These are phyloP conservation scores for Anhinga anhinga DNA, from an alignment of 2,113 vertebrate species.

Conservation along the genomic window DNA sequence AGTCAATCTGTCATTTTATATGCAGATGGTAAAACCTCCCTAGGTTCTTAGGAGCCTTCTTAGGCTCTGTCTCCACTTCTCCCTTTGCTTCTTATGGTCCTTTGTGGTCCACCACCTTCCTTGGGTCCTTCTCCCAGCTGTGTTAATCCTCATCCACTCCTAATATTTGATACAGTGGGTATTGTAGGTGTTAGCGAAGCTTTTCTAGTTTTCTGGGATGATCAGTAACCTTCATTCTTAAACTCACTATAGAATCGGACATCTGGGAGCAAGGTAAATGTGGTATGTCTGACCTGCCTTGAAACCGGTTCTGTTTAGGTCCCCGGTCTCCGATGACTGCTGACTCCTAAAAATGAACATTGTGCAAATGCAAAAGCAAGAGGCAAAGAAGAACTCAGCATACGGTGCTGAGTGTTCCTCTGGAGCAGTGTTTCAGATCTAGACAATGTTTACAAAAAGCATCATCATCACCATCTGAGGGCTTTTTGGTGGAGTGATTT, in stretches of 20 bases:
- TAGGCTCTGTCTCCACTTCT: neutral
- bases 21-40: neutral
- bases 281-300: neutral
- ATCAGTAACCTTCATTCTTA: neutral
- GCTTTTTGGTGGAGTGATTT: neutral
- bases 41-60: neutral
- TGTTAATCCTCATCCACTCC: neutral
- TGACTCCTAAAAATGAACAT: neutral
- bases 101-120: neutral
- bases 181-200: neutral
- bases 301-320: neutral
- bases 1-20: neutral
- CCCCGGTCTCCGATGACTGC: neutral
- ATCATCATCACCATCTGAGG: neutral
- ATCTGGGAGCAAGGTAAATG: neutral
- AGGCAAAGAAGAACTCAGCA: neutral
- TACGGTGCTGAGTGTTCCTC: neutral
- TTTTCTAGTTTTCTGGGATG: neutral
- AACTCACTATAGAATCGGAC: neutral
- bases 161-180: neutral
- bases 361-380: neutral
- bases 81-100: neutral
- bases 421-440: neutral
- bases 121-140: neutral
- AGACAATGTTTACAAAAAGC: neutral